Base-by-base conservation (phyloP, 2,113 vertebrate species). In the Ammodytes marinus region DNA sequence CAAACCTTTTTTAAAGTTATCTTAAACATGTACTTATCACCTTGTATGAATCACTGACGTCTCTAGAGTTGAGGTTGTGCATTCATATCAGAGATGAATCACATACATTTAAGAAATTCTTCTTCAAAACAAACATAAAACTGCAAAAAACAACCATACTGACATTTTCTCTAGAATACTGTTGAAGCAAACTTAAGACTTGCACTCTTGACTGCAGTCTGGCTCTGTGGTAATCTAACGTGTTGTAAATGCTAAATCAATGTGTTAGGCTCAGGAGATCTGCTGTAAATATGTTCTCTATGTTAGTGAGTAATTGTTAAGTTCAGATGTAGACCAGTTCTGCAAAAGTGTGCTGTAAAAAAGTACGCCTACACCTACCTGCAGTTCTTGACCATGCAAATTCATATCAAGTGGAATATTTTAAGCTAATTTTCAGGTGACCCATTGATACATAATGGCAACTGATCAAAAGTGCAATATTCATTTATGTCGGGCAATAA, bases 291-390 rank as follows among this genome's bases (percentile, higher is more conserved):
- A 60, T 69, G n/a, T 65, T 74, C 12, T 54, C 45, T 15, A 43
- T 43, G 39, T 68, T 35, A 27, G n/a, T 68, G 61, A 61, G 42
- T 77, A 70, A 77, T 70, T 70, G 46, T 82, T 10, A 70, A 67
- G 55, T 83, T 79, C 17, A 64, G 61, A 71, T 8, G 55, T 63
- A 49, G 27, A 27, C 27, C 27, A 27, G 27, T 27, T 27, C 27
- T 27, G 27, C 37, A 70, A 69, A 75, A 45, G 54, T 61, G 45
- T 40, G 40, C 1, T 11, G 42, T 53, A 60, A 50, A 49, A 54
- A 69, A 74, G 11, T 45, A 43, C 49, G 57, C 19, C 19, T 15
- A 15, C 43, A 55, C 39, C 27, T 1, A 27, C 27, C 27, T 27
- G 27, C 27, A 43, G 7, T 14, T 7, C 7, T 55, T 52, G 68